Conservation (phyloP, 1,140 invertebrate species). For the Lordiphosa stackelbergi region DNA sequence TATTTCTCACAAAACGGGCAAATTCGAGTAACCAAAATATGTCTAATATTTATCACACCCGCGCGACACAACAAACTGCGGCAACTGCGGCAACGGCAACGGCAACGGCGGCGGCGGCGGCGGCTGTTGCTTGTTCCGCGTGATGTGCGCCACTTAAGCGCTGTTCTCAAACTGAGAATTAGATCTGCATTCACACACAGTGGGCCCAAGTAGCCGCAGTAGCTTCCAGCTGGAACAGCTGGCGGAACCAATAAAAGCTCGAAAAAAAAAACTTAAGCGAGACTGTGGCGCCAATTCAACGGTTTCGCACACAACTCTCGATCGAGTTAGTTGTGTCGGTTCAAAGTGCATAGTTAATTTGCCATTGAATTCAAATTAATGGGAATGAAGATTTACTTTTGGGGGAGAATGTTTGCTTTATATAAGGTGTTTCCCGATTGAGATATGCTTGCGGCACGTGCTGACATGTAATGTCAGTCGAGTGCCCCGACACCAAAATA, state of each 20-base stretch:
- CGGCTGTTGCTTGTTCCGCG: conserved; percentile 2
- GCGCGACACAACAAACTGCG: neutral
- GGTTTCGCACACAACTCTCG: conserved; percentile 5
- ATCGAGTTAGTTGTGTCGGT: conserved; percentile 18
- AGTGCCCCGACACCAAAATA: too few species aligned
- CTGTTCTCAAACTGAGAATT: conserved; percentile 62
- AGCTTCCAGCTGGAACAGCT: conserved; percentile 9
- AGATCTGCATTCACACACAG: conserved; percentile 34
- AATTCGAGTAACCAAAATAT: too few species aligned
- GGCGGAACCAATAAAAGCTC: conserved; percentile 45
- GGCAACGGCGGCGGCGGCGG: too few species aligned
- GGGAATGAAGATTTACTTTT: neutral
- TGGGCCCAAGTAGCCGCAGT: conserved; percentile 7
- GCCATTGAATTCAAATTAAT: conserved; percentile 36
- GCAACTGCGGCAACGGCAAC: too few species aligned
- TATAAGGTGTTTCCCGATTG: too few species aligned
- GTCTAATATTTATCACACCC: too few species aligned
- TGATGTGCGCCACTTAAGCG: conserved; percentile 54
- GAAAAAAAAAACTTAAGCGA: conserved; percentile 26
- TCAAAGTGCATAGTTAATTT: conserved; percentile 65
- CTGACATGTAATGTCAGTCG: too few species aligned
- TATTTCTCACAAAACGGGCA: too few species aligned
- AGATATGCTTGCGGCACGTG: too few species aligned
- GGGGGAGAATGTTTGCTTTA: too few species aligned
- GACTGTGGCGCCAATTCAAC: conserved; percentile 35